These are phyloP conservation scores for Philopotamus ludificatus DNA, from an alignment of 1,140 invertebrate genomes.

Conservation along the genomic window DNA sequence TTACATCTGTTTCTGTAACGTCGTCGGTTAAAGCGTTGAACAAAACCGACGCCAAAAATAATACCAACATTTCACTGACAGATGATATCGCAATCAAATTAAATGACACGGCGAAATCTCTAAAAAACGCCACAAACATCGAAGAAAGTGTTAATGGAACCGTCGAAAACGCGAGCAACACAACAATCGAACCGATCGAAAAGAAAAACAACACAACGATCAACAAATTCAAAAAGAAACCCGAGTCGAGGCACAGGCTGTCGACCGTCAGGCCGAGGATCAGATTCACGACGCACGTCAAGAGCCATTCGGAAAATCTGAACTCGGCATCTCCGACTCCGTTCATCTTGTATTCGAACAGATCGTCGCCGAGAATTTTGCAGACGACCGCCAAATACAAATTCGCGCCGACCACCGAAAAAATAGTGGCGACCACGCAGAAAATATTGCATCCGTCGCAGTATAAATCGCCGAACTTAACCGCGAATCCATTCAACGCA, in stretches of 20 bases:
- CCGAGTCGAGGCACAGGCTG: constrained; percentile 26
- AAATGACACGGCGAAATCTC: background rate
- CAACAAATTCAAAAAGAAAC: constrained; percentile 35
- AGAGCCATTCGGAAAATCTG: background rate
- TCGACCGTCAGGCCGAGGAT: constrained; percentile 21
- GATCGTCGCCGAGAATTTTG: constrained; percentile 8
- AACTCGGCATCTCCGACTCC: constrained; percentile 25
- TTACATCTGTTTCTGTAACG: constrained; percentile 56
- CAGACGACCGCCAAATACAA: background rate
- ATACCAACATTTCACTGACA: constrained; percentile 36
- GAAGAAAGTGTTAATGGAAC: constrained; percentile 18
- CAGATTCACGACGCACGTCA: constrained; percentile 17
- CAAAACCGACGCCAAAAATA: constrained; percentile 46
- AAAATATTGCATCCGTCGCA: background rate
- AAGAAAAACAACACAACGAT: constrained; percentile 47
- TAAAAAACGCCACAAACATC: constrained; percentile 13
- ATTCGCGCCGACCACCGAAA: constrained; percentile 12
- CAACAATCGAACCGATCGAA: constrained; percentile 48
- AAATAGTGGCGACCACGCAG: background rate
- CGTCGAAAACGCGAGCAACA: constrained; percentile 40
- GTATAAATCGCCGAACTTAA: background rate
- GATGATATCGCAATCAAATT: constrained; percentile 40
- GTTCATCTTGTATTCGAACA: constrained; percentile 26
- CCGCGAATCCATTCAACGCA: background rate
- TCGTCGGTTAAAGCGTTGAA: constrained; percentile 53